Conservation (phyloP, 1,140 invertebrate species). For the Ips nitidus region DNA sequence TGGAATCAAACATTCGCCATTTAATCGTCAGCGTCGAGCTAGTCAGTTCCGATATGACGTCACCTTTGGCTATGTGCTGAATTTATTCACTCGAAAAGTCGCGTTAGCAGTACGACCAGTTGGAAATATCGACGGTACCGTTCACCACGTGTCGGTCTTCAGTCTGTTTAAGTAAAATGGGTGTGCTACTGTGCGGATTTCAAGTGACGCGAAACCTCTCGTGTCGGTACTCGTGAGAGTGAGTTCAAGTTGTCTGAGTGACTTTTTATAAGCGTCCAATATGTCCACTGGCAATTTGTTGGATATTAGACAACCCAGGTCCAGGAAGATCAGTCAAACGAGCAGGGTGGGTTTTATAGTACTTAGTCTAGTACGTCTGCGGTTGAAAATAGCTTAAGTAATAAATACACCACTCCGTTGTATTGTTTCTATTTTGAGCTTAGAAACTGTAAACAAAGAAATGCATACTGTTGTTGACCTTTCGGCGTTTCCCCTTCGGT, state of each 20-base stretch:
- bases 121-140: slow-evolving; percentile 23
- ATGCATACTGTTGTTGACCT: slow-evolving; percentile 5
- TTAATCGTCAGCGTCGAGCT: background rate
- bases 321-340: slow-evolving; percentile 40
- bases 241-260: background rate
- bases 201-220: background rate
- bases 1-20: background rate
- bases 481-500: background rate
- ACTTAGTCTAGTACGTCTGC: background rate
- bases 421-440: background rate
- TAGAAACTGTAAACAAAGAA: slow-evolving; percentile 3
- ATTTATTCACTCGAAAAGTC: background rate
- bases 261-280: slow-evolving; percentile 1
- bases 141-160: slow-evolving; percentile 30
- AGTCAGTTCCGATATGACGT: background rate
- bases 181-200: slow-evolving; percentile 14
- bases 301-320: slow-evolving; percentile 39
- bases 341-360: slow-evolving; percentile 38
- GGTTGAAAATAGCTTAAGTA: too few relatives aligned
- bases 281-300: slow-evolving; percentile 32
- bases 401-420: background rate
- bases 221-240: slow-evolving; percentile 3
- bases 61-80: background rate
- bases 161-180: slow-evolving; percentile 12
- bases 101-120: slow-evolving; percentile 8